Evolutionary conservation across 1,140 invertebrate species (phyloP).

Genomic region (Antheraea pernyi): DNA sequence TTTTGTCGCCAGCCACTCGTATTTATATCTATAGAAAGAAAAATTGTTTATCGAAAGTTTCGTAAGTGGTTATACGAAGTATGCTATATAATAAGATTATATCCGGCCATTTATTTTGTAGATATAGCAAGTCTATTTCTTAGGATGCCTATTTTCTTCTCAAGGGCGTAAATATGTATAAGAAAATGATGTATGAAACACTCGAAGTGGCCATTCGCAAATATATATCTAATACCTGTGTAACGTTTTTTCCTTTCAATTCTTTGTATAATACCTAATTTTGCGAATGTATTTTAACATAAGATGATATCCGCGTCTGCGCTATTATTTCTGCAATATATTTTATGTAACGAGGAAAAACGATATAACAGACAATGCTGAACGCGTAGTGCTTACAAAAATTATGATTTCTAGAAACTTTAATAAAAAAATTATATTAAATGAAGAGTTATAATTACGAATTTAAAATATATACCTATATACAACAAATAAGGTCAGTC

Average conservation of each 20-base stretch:
- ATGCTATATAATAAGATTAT: background rate
- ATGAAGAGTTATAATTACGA: no score
- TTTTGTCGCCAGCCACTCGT: background rate
- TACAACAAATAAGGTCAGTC: no score
- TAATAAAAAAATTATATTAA: no score
- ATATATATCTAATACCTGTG: background rate
- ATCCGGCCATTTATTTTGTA: background rate
- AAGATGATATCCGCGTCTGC: no score
- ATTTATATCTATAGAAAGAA: background rate
- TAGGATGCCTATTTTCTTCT: background rate
- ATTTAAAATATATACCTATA: no score
- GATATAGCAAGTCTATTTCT: background rate
- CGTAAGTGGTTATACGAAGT: background rate
- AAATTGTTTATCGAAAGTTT: background rate
- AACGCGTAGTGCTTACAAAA: no score
- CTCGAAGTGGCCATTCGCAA: background rate
- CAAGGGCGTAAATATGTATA: background rate
- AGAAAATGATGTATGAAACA: background rate
- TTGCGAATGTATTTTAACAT: no score
- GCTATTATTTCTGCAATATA: no score
- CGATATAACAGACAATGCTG: no score
- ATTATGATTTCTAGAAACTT: no score
- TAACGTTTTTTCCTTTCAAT: background rate
- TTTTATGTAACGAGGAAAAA: no score
- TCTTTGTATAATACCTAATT: background rate